phyloP scores from a whole-genome alignment of 92 coral and sea anemone genomes.

The Epizoanthus illoricatus region DNA sequence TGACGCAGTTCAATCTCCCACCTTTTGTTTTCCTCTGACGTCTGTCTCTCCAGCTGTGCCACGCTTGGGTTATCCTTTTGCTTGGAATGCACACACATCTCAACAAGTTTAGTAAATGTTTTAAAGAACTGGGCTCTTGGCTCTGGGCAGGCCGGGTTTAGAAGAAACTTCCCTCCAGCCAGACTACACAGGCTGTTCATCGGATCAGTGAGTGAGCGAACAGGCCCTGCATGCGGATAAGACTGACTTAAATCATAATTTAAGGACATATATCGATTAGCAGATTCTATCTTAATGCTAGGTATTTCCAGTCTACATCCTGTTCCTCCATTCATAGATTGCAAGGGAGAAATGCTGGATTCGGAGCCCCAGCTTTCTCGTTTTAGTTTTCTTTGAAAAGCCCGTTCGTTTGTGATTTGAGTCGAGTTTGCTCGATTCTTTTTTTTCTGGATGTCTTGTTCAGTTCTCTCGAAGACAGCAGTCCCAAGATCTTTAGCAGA shows the following conservation, averaged over 20 bases:
- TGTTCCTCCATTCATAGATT: slow-evolving; percentile 32
- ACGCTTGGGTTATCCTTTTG: slow-evolving; percentile 60
- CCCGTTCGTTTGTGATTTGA: slow-evolving; percentile 67
- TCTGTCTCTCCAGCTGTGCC: slow-evolving; percentile 62
- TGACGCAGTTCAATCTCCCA: slow-evolving; percentile 79
- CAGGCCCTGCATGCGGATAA: slow-evolving; percentile 41
- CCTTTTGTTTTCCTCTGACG: slow-evolving; percentile 76
- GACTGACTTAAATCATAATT: slow-evolving; percentile 70
- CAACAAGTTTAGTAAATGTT: slow-evolving; percentile 80
- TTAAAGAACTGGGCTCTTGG: slow-evolving; percentile 78
- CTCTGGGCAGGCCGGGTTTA: slow-evolving; percentile 60
- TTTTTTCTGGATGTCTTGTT: slow-evolving; percentile 63
- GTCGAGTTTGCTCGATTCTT: slow-evolving; percentile 57
- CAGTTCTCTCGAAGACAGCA: slow-evolving; percentile 51
- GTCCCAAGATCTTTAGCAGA: slow-evolving; percentile 39
- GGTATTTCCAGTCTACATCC: slow-evolving; percentile 73
- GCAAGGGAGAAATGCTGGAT: slow-evolving; percentile 30
- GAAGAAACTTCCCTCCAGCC: slow-evolving; percentile 25
- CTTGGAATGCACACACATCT: slow-evolving; percentile 84
- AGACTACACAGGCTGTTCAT: slow-evolving; percentile 32
- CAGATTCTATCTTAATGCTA: slow-evolving; percentile 71
- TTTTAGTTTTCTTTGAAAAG: slow-evolving; percentile 69
- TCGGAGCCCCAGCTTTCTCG: slow-evolving; percentile 64
- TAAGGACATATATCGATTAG: slow-evolving; percentile 69
- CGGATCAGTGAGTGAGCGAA: slow-evolving; percentile 75